Base-by-base conservation (phyloP, 2,113 vertebrate species). In the Opisthocomus hoazin region DNA sequence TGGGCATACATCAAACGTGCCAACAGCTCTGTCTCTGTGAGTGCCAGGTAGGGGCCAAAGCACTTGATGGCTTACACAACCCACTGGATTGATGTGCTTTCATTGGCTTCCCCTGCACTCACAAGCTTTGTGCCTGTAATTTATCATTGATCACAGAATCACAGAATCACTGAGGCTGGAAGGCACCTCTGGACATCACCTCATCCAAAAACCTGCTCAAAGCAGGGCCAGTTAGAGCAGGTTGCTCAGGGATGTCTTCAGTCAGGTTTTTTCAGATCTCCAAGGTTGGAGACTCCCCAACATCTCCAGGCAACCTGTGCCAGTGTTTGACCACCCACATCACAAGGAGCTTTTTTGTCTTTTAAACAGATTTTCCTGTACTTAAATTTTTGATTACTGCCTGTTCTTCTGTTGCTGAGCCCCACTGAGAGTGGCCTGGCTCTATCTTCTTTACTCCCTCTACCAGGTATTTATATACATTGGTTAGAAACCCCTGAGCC, bases 1-100 rank as follows among this genome's bases (percentile, higher is more conserved):
- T 41, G 34, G 27, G 36, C 68, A 65, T 69, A 79, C 53, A 84
- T 83, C 84, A 97, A 95, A 94, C 60, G 87, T 93, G 71, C 77
- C 56, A 80, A 84, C 66, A 78, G 54, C 65, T 73, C 81, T 50
- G 46, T 43, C 32, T 34, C 63, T 73, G 64, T 56, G 81, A 88
- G 64, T 66, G 94, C 61, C 46, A 66, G 51, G 74, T 80, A 70
- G 54, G 56, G 92, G 48, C 84, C 84, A 96, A 93, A 96, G 77
- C 63, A 81, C 57, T 63, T 81, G 34, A 66, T 56, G 34, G 86
- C 32, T 84, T 73, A 20, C 3, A 34, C 26, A 66, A 54, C 36
- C n/a, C 32, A n/a, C 11, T 53, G 34, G 50, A 79, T 21, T 54
- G 56, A 82, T 58, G 15, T 18, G 2, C 37, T 94, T 23, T 90